These are phyloP conservation scores for Latrodectus geometricus DNA, from an alignment of 1,140 invertebrate genomes.

Conservation along the genomic window DNA sequence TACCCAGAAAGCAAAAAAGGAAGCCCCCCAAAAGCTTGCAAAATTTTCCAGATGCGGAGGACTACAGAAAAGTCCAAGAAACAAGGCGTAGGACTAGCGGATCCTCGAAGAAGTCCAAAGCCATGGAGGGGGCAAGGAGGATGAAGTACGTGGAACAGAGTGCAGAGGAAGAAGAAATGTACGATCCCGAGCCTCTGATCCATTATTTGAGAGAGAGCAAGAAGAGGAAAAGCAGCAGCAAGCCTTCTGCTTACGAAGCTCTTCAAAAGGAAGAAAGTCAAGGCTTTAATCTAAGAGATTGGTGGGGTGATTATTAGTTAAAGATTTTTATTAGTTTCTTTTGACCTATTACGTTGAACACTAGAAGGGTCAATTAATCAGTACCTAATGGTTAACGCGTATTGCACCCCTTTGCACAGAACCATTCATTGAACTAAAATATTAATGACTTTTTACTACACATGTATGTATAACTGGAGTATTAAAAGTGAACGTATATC, in stretches of 20 bases:
- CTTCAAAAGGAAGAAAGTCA: conserved; percentile 7
- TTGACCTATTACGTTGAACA: no score
- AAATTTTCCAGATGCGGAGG: not conserved
- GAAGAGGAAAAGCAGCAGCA: conserved; percentile 4
- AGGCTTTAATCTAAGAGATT: conserved; percentile 14
- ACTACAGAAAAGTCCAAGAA: not conserved
- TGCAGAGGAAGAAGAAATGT: conserved; percentile 26
- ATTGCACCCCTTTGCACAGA: no score
- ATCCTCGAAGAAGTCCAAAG: not conserved
- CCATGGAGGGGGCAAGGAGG: not conserved
- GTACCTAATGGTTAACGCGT: no score
- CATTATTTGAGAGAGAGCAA: conserved; percentile 32
- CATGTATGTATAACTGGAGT: no score
- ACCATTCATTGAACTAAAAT: no score
- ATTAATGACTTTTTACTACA: no score
- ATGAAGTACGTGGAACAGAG: not conserved
- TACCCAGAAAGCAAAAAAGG: not conserved
- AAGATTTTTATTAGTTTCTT: no score
- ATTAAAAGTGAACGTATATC: no score
- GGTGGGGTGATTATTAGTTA: conserved; percentile 37
- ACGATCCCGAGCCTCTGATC: conserved; percentile 35
- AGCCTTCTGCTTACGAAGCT: not conserved
- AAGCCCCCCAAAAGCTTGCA: not conserved
- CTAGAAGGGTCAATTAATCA: no score
- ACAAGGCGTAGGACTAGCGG: not conserved